Evolutionary conservation across 2,888 invertebrate genomes (phyloP).

Genomic region (Caenorhabditis sp.): DNA sequence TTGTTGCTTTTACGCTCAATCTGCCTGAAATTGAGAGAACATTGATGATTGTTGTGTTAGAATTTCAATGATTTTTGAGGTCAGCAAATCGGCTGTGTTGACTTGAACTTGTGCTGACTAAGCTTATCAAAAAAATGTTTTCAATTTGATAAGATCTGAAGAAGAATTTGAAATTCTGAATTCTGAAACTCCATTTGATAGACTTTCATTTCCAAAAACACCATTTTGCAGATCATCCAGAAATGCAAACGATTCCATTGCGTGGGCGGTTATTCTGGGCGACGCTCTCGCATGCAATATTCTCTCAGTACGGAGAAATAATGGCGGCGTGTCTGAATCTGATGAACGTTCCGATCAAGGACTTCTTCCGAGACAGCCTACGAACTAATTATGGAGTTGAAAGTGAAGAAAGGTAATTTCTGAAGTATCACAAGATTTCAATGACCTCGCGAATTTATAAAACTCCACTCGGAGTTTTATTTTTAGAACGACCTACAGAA

Average conservation of each 20-base stretch:
- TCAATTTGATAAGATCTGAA: too few species aligned
- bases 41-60: too few species aligned
- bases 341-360: slow-evolving; percentile 68
- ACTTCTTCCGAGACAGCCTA: slow-evolving; percentile 68
- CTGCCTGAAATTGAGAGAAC: too few species aligned
- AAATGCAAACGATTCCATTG: slow-evolving; percentile 16
- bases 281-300: slow-evolving; percentile 67
- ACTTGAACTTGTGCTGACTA: slow-evolving; percentile 16
- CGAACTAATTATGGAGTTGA: slow-evolving; percentile 54
- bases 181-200: too few species aligned
- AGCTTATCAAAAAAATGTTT: too few species aligned
- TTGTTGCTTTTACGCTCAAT: background rate
- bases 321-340: slow-evolving; percentile 69
- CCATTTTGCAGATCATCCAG: too few species aligned
- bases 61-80: too few species aligned
- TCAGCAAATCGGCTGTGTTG: slow-evolving; percentile 29
- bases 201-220: too few species aligned
- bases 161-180: too few species aligned
- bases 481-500: background rate
- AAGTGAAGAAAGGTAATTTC: slow-evolving; percentile 44
- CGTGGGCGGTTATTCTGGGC: slow-evolving; percentile 60
- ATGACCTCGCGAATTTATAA: background rate
- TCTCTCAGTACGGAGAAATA: slow-evolving; percentile 72
- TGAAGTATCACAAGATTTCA: background rate
- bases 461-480: background rate